Base-by-base conservation (phyloP, 2,888 invertebrate species). In the Aphelenchoides bicaudatus region DNA sequence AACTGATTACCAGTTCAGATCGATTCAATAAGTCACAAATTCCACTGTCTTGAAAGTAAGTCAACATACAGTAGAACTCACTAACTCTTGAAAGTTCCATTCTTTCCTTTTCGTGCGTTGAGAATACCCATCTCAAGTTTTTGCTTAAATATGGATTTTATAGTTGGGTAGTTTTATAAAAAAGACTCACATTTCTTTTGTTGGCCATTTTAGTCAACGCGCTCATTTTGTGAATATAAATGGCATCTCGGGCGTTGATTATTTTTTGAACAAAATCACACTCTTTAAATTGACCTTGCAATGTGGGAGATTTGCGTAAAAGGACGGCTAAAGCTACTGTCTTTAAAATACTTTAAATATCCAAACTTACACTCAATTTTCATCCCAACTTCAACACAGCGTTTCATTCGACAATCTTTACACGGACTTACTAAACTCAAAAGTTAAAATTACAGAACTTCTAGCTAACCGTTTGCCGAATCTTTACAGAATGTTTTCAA, bases 391-490 rank as follows among this genome's bases (percentile, higher is more conserved):
- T 27, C 8, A 13, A 48, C 21, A 16, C 49, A 48, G 1, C 49
- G 19, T 16, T 48, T 48, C 13, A 48, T 19, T 28, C 49, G 49
- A 30, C 49, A 48, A 48, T 48, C 19, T 1, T 34, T 34, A n/a
- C 34, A 34, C 10, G n/a, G 34, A 34, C n/a, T n/a, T 10, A n/a
- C 10, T n/a, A 34, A n/a, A n/a, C 34, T 34, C 10, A 10, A 34
- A 34, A 34, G 10, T n/a, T n/a, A 34, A 34, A 34, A 34, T 10
- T 34, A n/a, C 10, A 10, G 10, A n/a, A 34, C n/a, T 10, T 34
- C n/a, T n/a, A 34, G 34, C n/a, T 10, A 34, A 34, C 34, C 10
- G 34, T 10, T 10, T 10, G 34, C 10, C 10, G 10, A 10, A n/a
- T 10, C 34, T n/a, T 10, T 34, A 10, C 34, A n/a, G 34, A 34